Conservation (phyloP, 2,797 vertebrate species). For the Alcedo quadribrachys region DNA sequence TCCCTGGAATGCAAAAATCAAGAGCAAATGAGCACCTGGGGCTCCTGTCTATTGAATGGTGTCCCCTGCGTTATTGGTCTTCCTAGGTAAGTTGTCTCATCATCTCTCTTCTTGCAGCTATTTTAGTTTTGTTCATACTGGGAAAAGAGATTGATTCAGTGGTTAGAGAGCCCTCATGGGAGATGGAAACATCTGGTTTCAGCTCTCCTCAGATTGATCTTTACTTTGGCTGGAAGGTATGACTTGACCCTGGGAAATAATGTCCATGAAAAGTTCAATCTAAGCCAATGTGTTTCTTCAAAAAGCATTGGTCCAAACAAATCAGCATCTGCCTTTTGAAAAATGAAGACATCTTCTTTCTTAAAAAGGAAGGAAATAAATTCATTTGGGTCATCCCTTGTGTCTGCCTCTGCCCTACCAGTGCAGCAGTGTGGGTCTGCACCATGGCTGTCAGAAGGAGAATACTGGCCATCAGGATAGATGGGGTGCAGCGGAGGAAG, state of each 20-base stretch:
- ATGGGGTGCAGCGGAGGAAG: background rate
- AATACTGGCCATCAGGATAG: background rate
- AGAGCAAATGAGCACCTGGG: background rate
- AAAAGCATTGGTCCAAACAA: background rate
- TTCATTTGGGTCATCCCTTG: background rate
- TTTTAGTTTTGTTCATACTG: background rate
- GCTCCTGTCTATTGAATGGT: background rate
- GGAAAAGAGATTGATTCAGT: background rate
- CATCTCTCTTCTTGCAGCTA: background rate
- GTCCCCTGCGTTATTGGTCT: rapidly evolving
- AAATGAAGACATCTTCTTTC: background rate
- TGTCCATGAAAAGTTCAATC: background rate
- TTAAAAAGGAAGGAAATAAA: background rate
- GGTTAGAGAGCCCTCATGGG: background rate
- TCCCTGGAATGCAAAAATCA: background rate
- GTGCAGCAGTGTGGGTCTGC: background rate
- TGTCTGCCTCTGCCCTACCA: background rate
- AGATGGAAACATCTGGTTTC: background rate
- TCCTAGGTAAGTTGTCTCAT: background rate
- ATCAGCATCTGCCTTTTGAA: background rate
- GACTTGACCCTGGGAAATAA: background rate
- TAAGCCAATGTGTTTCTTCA: background rate
- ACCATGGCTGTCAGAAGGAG: background rate
- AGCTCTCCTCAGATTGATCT: background rate
- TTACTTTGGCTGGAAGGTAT: background rate